Conservation (phyloP, 2,888 invertebrate genomes). For the Dasypolia templi region DNA sequence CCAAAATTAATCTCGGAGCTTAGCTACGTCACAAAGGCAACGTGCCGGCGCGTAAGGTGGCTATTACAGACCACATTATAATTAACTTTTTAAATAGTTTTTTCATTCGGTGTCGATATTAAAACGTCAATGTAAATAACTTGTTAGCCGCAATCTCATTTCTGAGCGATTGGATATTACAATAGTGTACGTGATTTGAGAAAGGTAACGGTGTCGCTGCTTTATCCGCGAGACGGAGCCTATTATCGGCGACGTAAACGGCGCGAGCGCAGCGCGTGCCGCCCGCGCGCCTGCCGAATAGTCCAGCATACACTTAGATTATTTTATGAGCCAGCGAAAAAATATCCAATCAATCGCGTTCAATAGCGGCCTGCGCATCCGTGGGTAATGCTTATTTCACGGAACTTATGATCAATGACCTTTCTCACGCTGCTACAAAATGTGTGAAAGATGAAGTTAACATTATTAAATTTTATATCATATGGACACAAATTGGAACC, state of each 20-base stretch:
- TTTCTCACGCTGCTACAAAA: slow-evolving; percentile 63
- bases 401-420: slow-evolving; percentile 59
- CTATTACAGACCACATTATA: slow-evolving; percentile 88
- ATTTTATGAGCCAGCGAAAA: slow-evolving; percentile 79
- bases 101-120: slow-evolving; percentile 87
- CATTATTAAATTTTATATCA: slow-evolving; percentile 53
- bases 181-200: slow-evolving; percentile 91
- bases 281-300: slow-evolving; percentile 67
- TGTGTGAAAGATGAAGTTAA: slow-evolving; percentile 63
- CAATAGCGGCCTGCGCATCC: slow-evolving; percentile 53
- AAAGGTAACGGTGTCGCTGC: slow-evolving; percentile 90
- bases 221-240: slow-evolving; percentile 89
- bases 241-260: slow-evolving; percentile 78
- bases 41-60: slow-evolving; percentile 86
- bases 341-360: slow-evolving; percentile 70
- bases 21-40: slow-evolving; percentile 88
- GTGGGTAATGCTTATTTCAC: slow-evolving; percentile 62
- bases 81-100: slow-evolving; percentile 90
- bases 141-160: slow-evolving; percentile 91
- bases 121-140: slow-evolving; percentile 91
- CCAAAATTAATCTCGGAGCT: slow-evolving; percentile 89
- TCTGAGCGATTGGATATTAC: slow-evolving; percentile 90
- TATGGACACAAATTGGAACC: slow-evolving; percentile 51
- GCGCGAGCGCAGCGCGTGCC: slow-evolving; percentile 81
- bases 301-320: slow-evolving; percentile 73